phyloP scores from a whole-genome alignment of 2,797 vertebrate species.

The Scarus forsteni region DNA sequence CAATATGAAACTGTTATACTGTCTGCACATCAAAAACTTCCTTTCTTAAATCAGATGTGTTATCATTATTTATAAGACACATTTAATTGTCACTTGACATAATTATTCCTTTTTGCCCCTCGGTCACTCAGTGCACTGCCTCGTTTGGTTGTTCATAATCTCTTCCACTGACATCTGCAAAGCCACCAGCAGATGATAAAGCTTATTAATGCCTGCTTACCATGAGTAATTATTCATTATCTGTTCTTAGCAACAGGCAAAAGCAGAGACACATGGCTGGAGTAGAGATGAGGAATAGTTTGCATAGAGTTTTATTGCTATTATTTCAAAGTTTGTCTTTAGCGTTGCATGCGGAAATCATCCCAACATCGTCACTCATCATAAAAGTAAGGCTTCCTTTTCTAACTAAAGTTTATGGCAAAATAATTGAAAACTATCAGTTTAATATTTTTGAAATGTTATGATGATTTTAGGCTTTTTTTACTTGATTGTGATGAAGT shows the following conservation, averaged over 20 bases:
- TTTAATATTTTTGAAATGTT: too few relatives aligned
- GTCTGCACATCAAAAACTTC: not conserved
- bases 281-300: slow-evolving; percentile 4
- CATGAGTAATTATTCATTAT: slow-evolving; percentile 74
- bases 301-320: slow-evolving; percentile 17
- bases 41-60: not conserved
- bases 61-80: not conserved
- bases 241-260: slow-evolving; percentile 57
- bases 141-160: slow-evolving; percentile 66
- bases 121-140: slow-evolving; percentile 26
- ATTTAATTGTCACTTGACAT: not conserved
- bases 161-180: slow-evolving; percentile 62
- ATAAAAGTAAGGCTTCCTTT: slow-evolving; percentile 36
- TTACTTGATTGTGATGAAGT: too few relatives aligned
- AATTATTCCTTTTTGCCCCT: not conserved
- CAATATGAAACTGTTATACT: too few relatives aligned
- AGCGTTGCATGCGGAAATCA: slow-evolving; percentile 4
- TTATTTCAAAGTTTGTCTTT: slow-evolving; percentile 13
- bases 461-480: not conserved
- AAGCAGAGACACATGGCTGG: slow-evolving; percentile 36
- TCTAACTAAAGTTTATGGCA: not conserved
- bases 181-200: slow-evolving; percentile 77
- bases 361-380: slow-evolving; percentile 18
- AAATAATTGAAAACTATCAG: not conserved
- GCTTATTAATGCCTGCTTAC: slow-evolving; percentile 83